Base-by-base conservation (phyloP, 2,113 vertebrate genomes). In the Panthera tigris region DNA sequence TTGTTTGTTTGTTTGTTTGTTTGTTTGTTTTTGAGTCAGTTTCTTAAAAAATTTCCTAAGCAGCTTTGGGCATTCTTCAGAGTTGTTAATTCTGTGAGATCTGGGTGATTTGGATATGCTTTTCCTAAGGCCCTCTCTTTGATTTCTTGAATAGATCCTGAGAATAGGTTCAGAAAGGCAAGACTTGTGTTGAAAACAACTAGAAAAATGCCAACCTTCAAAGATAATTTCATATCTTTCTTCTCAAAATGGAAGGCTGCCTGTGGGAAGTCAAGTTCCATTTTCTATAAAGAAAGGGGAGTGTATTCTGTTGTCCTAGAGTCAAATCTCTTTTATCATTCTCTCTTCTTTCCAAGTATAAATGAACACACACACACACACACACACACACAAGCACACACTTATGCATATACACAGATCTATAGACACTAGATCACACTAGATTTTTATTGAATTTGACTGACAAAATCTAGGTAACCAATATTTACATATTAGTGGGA, bases 101-200 rank as follows among this genome's bases (percentile, higher is more conserved):
- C 39, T 93, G 23, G n/a, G 55, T 84, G 41, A 87, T 33, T 92
- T 36, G 5, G 27, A 91, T 93, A 29, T 36, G 36, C 25, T 80
- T 80, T 97, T 86, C 57, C 55, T 89, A 45, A 89, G 71, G 76
- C 31, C 10, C 8, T 82, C 4, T 78, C 55, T 87, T 93, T 87
- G 71, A 93, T 94, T 65, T 87, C 27, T 78, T 57, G 19, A 27
- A 39, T 71, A 61, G 79, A 94, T 66, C 25, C 5, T 68, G 65
- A 89, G 31, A 89, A 27, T 33, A 45, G 11, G 23, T 85, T 33
- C 14, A 65, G 31, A 84, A 91, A 36, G 9, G 5, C 18, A 48
- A 87, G 15, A 25, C 29, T 25, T 76, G n/a, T 68, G 4, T 23
- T 50, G 7, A 87, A 78, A 63, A 55, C 18, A 88, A 50, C 4